A percentile compares a stretch with the other conserved stretches of the same genome.
Conservation (phyloP, 30 jellyfish, hydroid and myxozoan genomes). For the Rhopilema esculentum region DNA sequence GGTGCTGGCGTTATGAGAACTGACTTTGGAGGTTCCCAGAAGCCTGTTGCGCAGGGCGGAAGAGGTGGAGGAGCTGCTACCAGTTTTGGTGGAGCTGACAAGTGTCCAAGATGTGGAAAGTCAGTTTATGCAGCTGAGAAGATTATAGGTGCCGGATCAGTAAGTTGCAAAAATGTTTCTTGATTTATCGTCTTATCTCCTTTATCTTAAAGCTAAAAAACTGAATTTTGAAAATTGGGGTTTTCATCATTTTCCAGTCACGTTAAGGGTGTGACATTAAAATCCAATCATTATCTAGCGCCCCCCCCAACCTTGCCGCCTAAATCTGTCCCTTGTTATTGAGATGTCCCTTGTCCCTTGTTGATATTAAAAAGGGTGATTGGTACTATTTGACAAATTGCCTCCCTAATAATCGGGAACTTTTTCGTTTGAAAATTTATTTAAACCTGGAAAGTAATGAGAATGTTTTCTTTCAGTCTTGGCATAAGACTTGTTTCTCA, state of each 20-base stretch:
- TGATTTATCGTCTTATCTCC: too few relatives aligned
- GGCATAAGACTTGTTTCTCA: slow-evolving; percentile 85
- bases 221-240: too few relatives aligned
- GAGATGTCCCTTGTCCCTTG: too few relatives aligned
- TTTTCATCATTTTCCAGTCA: too few relatives aligned
- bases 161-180: slow-evolving; percentile 13
- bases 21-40: slow-evolving; percentile 43
- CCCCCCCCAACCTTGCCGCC: too few relatives aligned
- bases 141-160: slow-evolving; percentile 84
- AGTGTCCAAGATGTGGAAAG: slow-evolving; percentile 90
- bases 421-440: not conserved
- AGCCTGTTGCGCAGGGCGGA: slow-evolving; percentile 42
- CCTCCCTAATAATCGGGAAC: too few relatives aligned
- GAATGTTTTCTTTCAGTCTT: slow-evolving; percentile 55
- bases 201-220: too few relatives aligned
- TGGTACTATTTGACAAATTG: too few relatives aligned
- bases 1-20: slow-evolving; percentile 76
- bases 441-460: not conserved
- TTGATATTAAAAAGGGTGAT: too few relatives aligned
- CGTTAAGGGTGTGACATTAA: too few relatives aligned
- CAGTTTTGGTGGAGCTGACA: slow-evolving; percentile 79
- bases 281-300: too few relatives aligned
- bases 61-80: slow-evolving; percentile 59
- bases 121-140: slow-evolving; percentile 94
- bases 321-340: too few relatives aligned